These are phyloP conservation scores for Prionailurus bengalensis DNA, from an alignment of 2,113 vertebrate genomes.

Conservation along the genomic window DNA sequence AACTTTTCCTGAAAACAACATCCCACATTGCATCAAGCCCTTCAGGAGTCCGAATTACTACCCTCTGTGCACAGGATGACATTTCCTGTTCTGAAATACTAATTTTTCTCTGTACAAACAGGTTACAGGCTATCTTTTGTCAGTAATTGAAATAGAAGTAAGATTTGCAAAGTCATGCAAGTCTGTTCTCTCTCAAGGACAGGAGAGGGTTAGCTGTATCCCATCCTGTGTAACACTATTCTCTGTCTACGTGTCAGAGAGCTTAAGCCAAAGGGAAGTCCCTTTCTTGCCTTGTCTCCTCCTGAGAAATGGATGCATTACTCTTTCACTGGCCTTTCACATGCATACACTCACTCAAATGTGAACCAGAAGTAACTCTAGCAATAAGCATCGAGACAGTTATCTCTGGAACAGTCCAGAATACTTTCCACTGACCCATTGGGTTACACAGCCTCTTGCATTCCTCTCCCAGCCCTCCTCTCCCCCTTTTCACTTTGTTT, in stretches of 20 bases:
- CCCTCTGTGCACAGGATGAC: conserved; percentile 64
- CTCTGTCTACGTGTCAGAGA: not conserved
- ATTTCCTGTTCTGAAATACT: conserved; percentile 79
- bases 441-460: not conserved
- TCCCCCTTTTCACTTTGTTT: not conserved
- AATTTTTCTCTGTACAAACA: conserved; percentile 26
- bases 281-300: not conserved
- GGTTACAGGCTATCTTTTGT: not conserved
- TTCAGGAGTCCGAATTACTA: conserved; percentile 75
- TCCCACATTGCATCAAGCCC: conserved; percentile 71
- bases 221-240: not conserved
- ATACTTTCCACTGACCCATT: not conserved
- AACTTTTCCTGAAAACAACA: conserved; percentile 81
- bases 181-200: not conserved
- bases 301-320: not conserved
- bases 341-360: too few relatives aligned
- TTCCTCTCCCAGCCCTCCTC: too few relatives aligned
- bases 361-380: not conserved
- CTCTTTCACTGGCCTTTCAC: not conserved
- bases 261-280: not conserved
- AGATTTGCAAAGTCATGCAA: conserved; percentile 35
- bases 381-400: not conserved
- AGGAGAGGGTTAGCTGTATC: not conserved
- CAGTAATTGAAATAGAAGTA: not conserved
- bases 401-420: not conserved